These are phyloP conservation scores for Euura saliciscinereae DNA, from an alignment of 1,140 invertebrate genomes.

Conservation along the genomic window DNA sequence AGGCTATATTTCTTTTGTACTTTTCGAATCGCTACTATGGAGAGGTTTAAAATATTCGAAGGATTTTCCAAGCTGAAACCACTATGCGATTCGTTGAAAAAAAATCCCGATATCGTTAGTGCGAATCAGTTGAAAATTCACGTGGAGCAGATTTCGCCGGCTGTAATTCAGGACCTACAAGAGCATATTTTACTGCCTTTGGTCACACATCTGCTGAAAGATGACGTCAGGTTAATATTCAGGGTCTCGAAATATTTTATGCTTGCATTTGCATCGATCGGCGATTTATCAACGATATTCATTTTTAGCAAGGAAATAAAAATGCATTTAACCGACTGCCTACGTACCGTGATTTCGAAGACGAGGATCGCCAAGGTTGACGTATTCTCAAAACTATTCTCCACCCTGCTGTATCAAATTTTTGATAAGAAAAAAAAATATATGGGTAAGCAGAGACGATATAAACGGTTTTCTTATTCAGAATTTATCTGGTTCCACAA, in stretches of 20 bases:
- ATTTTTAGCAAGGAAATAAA: slow-evolving; percentile 52
- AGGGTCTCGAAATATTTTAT: slow-evolving; percentile 49
- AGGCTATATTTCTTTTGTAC: too few species aligned
- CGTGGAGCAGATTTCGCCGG: slow-evolving; percentile 46
- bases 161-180: slow-evolving; percentile 57
- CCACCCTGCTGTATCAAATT: slow-evolving; percentile 55
- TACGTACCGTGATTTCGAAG: slow-evolving; percentile 53
- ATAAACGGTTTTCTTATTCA: slow-evolving; percentile 19
- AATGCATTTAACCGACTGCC: slow-evolving; percentile 53
- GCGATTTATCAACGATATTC: slow-evolving; percentile 9
- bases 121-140: slow-evolving; percentile 39
- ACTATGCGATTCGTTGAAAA: slow-evolving; percentile 58
- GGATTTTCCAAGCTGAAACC: slow-evolving; percentile 60
- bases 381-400: slow-evolving; percentile 58
- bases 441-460: slow-evolving; percentile 52
- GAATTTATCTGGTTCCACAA: slow-evolving; percentile 58
- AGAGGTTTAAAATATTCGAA: slow-evolving; percentile 28
- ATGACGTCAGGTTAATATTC: slow-evolving; percentile 55
- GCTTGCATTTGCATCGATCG: slow-evolving; percentile 37
- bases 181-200: slow-evolving; percentile 62
- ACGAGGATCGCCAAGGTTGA: slow-evolving; percentile 53
- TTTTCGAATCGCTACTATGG: slow-evolving; percentile 25
- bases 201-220: slow-evolving; percentile 55
- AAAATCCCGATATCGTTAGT: slow-evolving; percentile 50
- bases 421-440: slow-evolving; percentile 56